Evolutionary conservation across 2,888 invertebrate genomes (phyloP).

Genomic region (Malthinus seriepunctatus): DNA sequence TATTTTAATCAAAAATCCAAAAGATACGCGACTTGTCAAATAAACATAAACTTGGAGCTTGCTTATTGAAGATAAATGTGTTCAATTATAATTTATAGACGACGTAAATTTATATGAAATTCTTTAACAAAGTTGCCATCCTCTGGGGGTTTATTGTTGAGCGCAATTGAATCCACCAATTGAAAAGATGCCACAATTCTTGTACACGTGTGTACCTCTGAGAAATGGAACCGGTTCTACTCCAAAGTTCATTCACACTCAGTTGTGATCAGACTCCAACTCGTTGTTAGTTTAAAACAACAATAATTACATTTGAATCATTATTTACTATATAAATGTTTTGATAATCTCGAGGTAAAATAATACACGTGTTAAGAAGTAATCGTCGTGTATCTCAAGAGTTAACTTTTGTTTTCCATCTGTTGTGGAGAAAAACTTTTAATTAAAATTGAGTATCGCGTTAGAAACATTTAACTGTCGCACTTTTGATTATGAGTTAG

Average conservation of each 20-base stretch:
- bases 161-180: slow-evolving; percentile 34
- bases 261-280: slow-evolving; percentile 42
- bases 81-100: too few species aligned
- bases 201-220: slow-evolving; percentile 41
- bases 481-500: too few species aligned
- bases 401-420: neutral
- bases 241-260: slow-evolving; percentile 50
- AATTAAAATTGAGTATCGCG: too few species aligned
- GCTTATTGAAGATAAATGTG: too few species aligned
- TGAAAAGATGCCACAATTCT: slow-evolving; percentile 32
- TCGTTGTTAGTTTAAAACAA: slow-evolving; percentile 40
- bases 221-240: slow-evolving; percentile 49
- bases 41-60: too few species aligned
- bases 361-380: neutral
- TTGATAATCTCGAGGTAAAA: slow-evolving; percentile 8
- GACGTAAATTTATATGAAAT: too few species aligned
- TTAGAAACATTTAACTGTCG: too few species aligned
- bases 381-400: neutral
- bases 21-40: too few species aligned
- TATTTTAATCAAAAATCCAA: too few species aligned
- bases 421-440: neutral
- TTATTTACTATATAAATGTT: slow-evolving; percentile 40
- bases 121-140: too few species aligned
- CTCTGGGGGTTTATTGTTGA: slow-evolving; percentile 19
- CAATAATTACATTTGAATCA: slow-evolving; percentile 46